These are phyloP conservation scores for Junco hyemalis DNA, from an alignment of 2,113 vertebrate species.

Conservation along the genomic window DNA sequence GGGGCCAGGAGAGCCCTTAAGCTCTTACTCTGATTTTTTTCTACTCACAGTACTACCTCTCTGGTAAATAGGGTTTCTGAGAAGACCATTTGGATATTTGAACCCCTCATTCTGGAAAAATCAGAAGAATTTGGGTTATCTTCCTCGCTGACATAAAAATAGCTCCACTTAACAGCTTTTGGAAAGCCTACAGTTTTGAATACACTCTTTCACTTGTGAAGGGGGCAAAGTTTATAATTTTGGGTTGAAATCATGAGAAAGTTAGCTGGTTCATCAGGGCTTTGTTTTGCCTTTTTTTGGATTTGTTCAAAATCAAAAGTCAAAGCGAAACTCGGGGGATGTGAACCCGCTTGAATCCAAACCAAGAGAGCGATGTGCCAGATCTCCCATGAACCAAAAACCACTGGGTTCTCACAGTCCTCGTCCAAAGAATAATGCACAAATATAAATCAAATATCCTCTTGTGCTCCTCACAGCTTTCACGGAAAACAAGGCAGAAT, in stretches of 20 bases:
- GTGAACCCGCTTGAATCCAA: conserved; percentile 60
- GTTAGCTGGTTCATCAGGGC: background rate
- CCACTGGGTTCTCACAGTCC: conserved; percentile 54
- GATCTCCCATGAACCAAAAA: conserved; percentile 57
- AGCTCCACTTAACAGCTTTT: background rate
- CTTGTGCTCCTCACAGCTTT: background rate
- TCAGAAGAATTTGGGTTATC: conserved; percentile 28
- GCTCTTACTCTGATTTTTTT: background rate
- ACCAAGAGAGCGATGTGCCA: conserved; percentile 18
- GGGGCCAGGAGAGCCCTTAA: background rate
- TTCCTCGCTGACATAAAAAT: background rate
- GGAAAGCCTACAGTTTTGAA: background rate
- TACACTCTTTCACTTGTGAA: background rate
- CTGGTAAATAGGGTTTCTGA: background rate
- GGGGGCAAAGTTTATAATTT: conserved; percentile 46
- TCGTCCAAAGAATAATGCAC: conserved; percentile 20
- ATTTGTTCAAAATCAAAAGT: conserved; percentile 44
- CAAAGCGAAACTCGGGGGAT: conserved; percentile 60
- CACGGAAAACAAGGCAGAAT: background rate
- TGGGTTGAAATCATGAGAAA: conserved; percentile 54
- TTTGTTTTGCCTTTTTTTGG: conserved; percentile 41
- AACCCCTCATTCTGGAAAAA: background rate
- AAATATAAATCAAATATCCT: conserved; percentile 51
- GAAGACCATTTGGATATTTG: background rate
- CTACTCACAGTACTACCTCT: background rate